A percentile compares a stretch with the other conserved stretches of the same genome.
phyloP scores from a whole-genome alignment of 2,797 vertebrate species.

The Neoniphon sammara region DNA sequence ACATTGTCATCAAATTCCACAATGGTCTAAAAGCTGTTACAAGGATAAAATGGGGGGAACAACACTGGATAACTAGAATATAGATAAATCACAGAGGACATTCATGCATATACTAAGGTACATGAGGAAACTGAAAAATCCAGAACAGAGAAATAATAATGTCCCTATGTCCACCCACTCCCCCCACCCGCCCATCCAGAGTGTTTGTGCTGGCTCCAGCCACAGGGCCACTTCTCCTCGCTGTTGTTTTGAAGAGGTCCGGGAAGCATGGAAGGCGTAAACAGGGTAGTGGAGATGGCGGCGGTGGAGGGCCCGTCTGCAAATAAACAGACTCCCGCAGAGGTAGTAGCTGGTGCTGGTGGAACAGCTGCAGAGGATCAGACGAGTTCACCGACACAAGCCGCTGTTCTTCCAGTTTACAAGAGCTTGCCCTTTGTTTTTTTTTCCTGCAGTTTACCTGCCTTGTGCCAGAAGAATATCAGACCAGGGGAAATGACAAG shows the following conservation, averaged over 20 bases:
- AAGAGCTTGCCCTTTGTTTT: too few species aligned
- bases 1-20: too few species aligned
- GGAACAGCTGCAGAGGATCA: conserved; percentile 68
- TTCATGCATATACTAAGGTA: not conserved
- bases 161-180: not conserved
- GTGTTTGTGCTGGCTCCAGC: conserved; percentile 52
- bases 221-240: conserved; percentile 29
- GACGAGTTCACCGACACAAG: not conserved
- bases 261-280: conserved; percentile 65
- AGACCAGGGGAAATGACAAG: too few species aligned
- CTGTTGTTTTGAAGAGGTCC: conserved; percentile 52
- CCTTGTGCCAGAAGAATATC: not conserved
- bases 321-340: conserved; percentile 59
- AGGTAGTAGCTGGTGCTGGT: conserved; percentile 12
- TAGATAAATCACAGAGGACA: not conserved
- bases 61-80: too few species aligned
- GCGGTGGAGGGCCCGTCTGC: conserved; percentile 49
- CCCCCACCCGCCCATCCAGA: not conserved
- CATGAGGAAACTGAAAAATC: not conserved
- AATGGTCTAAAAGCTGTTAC: too few species aligned
- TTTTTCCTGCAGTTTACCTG: too few species aligned
- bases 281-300: conserved; percentile 42
- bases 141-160: conserved; percentile 23
- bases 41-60: too few species aligned
- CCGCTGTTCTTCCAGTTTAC: not conserved